phyloP scores from a whole-genome alignment of 2,888 invertebrate genomes.

The Noctua comes region DNA sequence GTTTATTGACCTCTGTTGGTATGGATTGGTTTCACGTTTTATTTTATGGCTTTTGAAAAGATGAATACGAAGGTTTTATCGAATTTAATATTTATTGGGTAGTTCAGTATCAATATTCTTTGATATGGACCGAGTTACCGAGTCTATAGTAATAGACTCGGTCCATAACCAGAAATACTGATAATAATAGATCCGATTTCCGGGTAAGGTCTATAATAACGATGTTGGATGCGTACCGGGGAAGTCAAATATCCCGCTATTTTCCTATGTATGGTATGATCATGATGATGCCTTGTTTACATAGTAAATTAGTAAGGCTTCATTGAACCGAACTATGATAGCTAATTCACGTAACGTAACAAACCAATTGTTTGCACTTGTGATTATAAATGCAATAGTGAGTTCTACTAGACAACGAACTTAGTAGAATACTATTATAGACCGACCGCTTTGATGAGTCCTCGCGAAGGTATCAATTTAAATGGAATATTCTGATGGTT shows the following conservation, averaged over 20 bases:
- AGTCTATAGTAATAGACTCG: neutral
- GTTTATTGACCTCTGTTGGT: constrained; percentile 11
- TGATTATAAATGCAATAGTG: neutral
- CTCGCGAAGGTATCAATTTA: no score
- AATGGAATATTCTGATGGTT: no score
- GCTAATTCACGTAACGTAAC: neutral
- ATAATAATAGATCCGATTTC: neutral
- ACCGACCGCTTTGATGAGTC: no score
- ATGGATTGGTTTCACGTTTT: constrained; percentile 9
- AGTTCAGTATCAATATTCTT: neutral
- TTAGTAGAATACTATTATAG: neutral
- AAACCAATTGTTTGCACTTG: neutral
- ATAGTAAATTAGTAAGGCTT: no score
- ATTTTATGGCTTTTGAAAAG: neutral
- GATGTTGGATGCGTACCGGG: neutral
- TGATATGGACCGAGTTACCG: neutral
- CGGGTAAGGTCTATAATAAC: neutral
- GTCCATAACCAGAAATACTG: neutral
- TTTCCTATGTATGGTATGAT: neutral
- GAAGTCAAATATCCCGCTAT: neutral
- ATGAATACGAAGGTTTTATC: neutral
- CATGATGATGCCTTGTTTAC: neutral
- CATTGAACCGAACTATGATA: neutral
- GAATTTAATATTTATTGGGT: constrained; percentile 7
- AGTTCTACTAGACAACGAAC: neutral